Evolutionary conservation across 2,797 vertebrate genomes (phyloP), one percentile per base, ranked within the genome.

Genomic region (Oryzias sinensis): DNA sequence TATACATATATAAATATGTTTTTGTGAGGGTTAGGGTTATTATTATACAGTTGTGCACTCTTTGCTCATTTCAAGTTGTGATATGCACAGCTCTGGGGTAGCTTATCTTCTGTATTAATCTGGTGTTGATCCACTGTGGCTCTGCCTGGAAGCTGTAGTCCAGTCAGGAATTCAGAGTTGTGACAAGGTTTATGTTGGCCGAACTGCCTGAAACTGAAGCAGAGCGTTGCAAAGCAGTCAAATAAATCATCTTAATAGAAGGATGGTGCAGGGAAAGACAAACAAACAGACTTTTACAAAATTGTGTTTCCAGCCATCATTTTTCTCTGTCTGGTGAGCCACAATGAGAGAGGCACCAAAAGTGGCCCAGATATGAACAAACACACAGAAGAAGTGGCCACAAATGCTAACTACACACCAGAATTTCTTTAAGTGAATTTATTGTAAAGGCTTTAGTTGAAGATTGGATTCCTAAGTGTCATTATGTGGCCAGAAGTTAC

Each of bases 121-220:
- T 79, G 74, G 71, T 51, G 20, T 80, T 82, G 78, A 89, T 87
- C 84, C 76, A 20, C 58, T 71, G 50, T 65, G 83, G 72, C 77
- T 79, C 76, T 73, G 86, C 86, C 87, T 88, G 81, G 87, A 85
- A 90, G 83, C 84, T 79, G 86, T 82, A 82, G 82, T 64, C 71
- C 27, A 61, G 74, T 73, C 74, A 85, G 87, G 88, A 90, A 90
- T 90, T 88, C 80, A 56, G 70, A 83, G 74, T 88, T 87, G 82
- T 86, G 89, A 86, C 85, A 90, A 78, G 80, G 88, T 91, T 90
- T 90, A 90, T 75, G 65, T 91, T 91, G 90, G 90, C 89, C 48
- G 54, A 67, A 48, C 71, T 22, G 69, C 72, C 64, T 74, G 88
- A 89, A 91, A 92, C 87, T 56, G 66, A 82, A 92, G 88, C 85